Conservation (phyloP, 2,888 invertebrate genomes). For the Volucella inflata region DNA sequence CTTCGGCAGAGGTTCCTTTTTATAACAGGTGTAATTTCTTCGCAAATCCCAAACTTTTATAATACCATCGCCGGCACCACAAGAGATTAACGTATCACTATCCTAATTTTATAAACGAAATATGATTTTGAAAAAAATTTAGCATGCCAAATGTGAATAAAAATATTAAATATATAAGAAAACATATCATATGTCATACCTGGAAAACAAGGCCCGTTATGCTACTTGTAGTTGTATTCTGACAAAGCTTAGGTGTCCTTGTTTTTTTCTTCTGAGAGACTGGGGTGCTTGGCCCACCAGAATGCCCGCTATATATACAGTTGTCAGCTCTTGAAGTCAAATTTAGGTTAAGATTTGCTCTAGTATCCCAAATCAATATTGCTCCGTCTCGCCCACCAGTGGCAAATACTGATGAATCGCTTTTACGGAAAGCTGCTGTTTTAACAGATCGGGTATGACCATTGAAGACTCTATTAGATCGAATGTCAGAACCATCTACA, state of each 20-base stretch:
- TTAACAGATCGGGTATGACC: constrained; percentile 93
- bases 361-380: constrained; percentile 93
- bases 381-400: constrained; percentile 95
- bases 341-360: constrained; percentile 84
- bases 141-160: too few species aligned
- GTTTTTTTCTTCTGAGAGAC: constrained; percentile 84
- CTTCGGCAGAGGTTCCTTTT: constrained; percentile 89
- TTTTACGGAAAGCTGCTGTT: constrained; percentile 89
- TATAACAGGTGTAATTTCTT: constrained; percentile 89
- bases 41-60: constrained; percentile 95
- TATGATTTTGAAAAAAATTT: not conserved
- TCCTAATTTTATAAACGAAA: constrained; percentile 84
- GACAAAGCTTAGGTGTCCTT: constrained; percentile 83
- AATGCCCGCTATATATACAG: constrained; percentile 85
- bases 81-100: constrained; percentile 90
- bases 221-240: constrained; percentile 86
- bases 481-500: constrained; percentile 85
- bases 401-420: constrained; percentile 90
- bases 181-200: constrained; percentile 78
- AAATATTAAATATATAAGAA: constrained; percentile 14
- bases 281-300: constrained; percentile 84
- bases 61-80: constrained; percentile 93
- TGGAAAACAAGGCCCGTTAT: constrained; percentile 94
- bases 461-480: constrained; percentile 86
- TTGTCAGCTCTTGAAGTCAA: constrained; percentile 88